Evolutionary conservation across 1,140 invertebrate genomes (phyloP), one percentile per base, ranked within the genome.

Genomic region (Gonioctena quinquepunctata): DNA sequence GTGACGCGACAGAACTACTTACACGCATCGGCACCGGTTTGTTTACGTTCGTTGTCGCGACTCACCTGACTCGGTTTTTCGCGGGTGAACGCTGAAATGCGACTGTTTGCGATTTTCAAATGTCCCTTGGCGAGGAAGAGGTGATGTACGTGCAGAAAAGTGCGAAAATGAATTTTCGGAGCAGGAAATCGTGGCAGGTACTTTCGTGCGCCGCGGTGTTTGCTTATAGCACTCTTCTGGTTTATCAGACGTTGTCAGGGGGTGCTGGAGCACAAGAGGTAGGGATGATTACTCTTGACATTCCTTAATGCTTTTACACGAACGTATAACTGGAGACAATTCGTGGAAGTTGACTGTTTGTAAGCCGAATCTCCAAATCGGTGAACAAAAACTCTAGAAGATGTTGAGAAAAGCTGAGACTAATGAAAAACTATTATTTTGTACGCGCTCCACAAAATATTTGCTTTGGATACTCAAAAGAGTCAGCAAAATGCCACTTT

Each of bases 221-320:
- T 54, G 88, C 86, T 52, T 90, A 91, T 78, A 89, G 87, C 67
- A 89, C 88, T 68, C 84, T 90, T 52, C 84, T 90, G 54, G 84
- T 89, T 69, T 91, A 90, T 73, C 89, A 90, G 80, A 75, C 70
- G 72, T 74, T 79, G 61, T 79, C 76, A 69, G 73, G 73, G 69
- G 75, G 33, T 42, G 13, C 33, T 42, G 3, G 11, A 11, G 33
- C 33, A 42, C 7, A 42, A 42, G 33, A 42, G 33, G 33, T 42
- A 42, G 16, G n/a, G n/a, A n/a, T n/a, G n/a, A n/a, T n/a, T n/a
- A n/a, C n/a, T n/a, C n/a, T n/a, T n/a, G n/a, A n/a, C n/a, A n/a
- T n/a, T n/a, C n/a, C n/a, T n/a, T n/a, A n/a, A n/a, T n/a, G n/a
- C n/a, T n/a, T n/a, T n/a, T n/a, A n/a, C n/a, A n/a, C n/a, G n/a